Evolutionary conservation across 2,797 vertebrate genomes (phyloP).

Genomic region (Neosilurus mollespiculum): DNA sequence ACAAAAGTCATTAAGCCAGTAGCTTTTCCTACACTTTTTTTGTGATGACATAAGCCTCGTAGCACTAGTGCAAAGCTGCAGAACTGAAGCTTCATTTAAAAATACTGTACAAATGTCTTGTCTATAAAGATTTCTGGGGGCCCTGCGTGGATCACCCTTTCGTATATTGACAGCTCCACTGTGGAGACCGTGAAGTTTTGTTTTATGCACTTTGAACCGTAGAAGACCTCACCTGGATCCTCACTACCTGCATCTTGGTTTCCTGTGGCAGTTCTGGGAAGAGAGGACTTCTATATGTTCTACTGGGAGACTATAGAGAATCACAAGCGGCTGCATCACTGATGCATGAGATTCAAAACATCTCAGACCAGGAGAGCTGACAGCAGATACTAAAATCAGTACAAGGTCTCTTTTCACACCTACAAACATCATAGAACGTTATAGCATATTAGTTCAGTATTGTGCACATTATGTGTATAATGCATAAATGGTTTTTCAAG

Average conservation of each 20-base stretch:
- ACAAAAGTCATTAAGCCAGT: background rate
- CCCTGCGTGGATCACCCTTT: background rate
- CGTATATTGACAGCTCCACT: background rate
- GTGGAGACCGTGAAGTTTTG: background rate
- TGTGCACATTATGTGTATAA: background rate
- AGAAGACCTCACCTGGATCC: background rate
- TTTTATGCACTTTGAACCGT: background rate
- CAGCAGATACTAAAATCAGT: background rate
- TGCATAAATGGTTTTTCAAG: too few species aligned
- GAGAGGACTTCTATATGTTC: background rate
- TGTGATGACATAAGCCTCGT: background rate
- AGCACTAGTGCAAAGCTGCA: background rate
- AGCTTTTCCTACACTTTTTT: background rate
- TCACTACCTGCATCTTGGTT: background rate
- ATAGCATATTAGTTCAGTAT: background rate
- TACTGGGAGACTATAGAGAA: background rate
- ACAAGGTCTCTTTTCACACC: background rate
- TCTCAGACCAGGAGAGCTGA: background rate
- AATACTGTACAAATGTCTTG: background rate
- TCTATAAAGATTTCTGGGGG: background rate
- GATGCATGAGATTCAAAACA: background rate
- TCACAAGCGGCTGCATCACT: background rate
- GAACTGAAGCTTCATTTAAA: background rate
- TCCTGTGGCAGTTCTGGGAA: background rate
- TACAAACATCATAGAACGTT: background rate